Percentiles rank a stretch among this genome's conserved stretches.
These are phyloP conservation scores for Monochamus alternatus DNA, from an alignment of 2,888 invertebrate species.

Conservation along the genomic window DNA sequence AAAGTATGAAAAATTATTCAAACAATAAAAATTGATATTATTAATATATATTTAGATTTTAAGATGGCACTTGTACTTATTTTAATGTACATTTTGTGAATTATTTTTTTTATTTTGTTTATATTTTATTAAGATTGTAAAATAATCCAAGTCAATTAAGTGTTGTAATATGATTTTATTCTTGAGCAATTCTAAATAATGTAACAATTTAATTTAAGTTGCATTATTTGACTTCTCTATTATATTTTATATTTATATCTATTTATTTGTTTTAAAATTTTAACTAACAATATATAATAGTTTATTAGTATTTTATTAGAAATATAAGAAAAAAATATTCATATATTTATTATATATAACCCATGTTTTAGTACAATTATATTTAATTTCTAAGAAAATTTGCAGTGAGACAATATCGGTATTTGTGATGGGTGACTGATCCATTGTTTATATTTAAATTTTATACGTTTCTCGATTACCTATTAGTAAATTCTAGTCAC, in stretches of 20 bases:
- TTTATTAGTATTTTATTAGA: slow-evolving; percentile 60
- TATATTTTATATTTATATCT: slow-evolving; percentile 61
- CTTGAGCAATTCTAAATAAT: slow-evolving; percentile 40
- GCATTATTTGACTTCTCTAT: slow-evolving; percentile 49
- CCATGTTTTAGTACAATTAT: slow-evolving; percentile 62
- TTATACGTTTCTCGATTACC: slow-evolving; percentile 53
- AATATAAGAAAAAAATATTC: slow-evolving; percentile 55
- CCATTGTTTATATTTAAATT: slow-evolving; percentile 52
- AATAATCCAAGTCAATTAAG: slow-evolving; percentile 64
- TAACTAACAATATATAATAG: slow-evolving; percentile 59
- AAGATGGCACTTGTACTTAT: slow-evolving; percentile 64
- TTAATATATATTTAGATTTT: slow-evolving; percentile 51
- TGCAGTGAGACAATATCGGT: slow-evolving; percentile 63
- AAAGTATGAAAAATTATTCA: slow-evolving; percentile 49
- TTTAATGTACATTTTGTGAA: slow-evolving; percentile 59
- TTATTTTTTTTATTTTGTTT: slow-evolving; percentile 52
- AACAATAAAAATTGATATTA: slow-evolving; percentile 50
- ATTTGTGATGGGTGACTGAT: slow-evolving; percentile 61
- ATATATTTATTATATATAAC: slow-evolving; percentile 55
- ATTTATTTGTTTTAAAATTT: slow-evolving; percentile 59
- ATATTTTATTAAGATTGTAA: slow-evolving; percentile 56
- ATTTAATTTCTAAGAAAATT: slow-evolving; percentile 50
- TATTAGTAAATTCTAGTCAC: slow-evolving; percentile 56
- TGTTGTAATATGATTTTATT: slow-evolving; percentile 58
- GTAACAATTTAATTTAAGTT: slow-evolving; percentile 39